Conservation (phyloP, 1,140 invertebrate species). For the Caenorhabditis elegans region WBcel235 BX284604.4:1607001-1607500, state of each 20-base stretch:
- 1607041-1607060: conserved; percentile 39
- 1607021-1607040: conserved; percentile 29
- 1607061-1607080: conserved; percentile 29
- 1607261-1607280: neutral
- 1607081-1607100: conserved; percentile 32
- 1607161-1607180: conserved; percentile 35
- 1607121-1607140: conserved; percentile 34
- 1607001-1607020: conserved; percentile 39
- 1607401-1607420: neutral
- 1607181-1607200: conserved; percentile 37
- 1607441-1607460: neutral
- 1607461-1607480: neutral
- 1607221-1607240: conserved; percentile 35
- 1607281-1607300: neutral
- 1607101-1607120: conserved; percentile 20
- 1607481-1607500: neutral
- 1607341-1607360: neutral
- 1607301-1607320: neutral
- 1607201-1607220: conserved; percentile 39
- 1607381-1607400: neutral
- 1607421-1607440: neutral
- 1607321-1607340: neutral
- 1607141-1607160: conserved; percentile 43
- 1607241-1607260: conserved; percentile 32
- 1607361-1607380: neutral